phyloP scores from a whole-genome alignment of 2,113 vertebrate species.

The Neoarius graeffei region DNA sequence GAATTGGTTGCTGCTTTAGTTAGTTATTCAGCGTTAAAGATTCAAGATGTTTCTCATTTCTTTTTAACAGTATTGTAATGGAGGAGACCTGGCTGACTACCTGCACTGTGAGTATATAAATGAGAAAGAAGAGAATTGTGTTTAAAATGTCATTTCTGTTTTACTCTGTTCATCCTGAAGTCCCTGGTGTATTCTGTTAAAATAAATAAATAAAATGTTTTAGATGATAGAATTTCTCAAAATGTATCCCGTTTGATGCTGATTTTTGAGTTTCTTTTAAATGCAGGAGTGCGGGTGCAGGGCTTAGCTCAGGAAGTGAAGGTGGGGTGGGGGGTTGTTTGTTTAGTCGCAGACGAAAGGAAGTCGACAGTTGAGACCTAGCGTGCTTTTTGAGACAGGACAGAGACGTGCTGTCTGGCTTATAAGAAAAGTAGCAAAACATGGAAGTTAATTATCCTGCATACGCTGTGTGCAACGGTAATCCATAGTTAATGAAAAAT shows the following conservation, averaged over 20 bases:
- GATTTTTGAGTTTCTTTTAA: neutral
- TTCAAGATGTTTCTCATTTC: conserved; percentile 21
- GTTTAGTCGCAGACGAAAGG: conserved; percentile 34
- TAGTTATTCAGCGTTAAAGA: conserved; percentile 44
- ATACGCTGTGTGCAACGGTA: neutral
- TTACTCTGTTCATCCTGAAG: neutral
- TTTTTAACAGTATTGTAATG: conserved; percentile 89
- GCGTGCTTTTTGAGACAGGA: conserved; percentile 27
- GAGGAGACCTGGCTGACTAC: conserved; percentile 96
- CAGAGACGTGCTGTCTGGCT: conserved; percentile 27
- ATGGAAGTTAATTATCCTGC: neutral
- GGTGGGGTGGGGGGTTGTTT: conserved; percentile 2
- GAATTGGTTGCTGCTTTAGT: conserved; percentile 25
- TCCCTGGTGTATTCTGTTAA: neutral
- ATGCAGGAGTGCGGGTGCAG: neutral
- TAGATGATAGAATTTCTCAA: neutral
- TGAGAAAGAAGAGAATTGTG: neutral
- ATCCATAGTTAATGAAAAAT: neutral
- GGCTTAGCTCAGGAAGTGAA: conserved; percentile 30
- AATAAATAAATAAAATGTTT: neutral
- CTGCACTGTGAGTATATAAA: conserved; percentile 88
- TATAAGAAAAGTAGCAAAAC: neutral
- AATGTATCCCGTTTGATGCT: neutral
- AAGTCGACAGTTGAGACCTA: conserved; percentile 30
- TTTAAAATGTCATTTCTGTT: neutral